A percentile compares a stretch with the other conserved stretches of the same genome.
Evolutionary conservation across 2,888 invertebrate genomes (phyloP).

Genomic region (Xanthostigma xanthostigma): DNA sequence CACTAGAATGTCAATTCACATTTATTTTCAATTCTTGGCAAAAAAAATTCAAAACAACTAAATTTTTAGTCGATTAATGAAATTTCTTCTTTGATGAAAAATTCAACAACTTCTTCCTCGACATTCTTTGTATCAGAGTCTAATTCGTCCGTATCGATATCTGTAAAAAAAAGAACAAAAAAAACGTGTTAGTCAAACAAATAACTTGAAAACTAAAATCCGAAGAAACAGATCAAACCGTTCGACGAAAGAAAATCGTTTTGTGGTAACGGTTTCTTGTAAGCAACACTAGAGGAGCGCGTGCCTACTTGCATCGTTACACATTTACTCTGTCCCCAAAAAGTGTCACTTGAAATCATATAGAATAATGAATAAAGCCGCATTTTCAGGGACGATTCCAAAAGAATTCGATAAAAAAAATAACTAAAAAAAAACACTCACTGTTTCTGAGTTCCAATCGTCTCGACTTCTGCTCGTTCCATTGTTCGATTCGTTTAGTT

Average conservation of each 20-base stretch:
- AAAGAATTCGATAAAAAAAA: neutral
- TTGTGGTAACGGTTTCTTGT: constrained; percentile 1
- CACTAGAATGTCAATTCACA: too few species aligned
- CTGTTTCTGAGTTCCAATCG: constrained; percentile 76
- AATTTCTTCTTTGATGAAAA: constrained; percentile 93
- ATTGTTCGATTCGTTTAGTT: constrained; percentile 56
- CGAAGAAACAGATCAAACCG: neutral
- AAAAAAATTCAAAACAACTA: neutral
- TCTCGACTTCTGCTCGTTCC: constrained; percentile 60
- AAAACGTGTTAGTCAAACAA: neutral
- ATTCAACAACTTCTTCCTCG: constrained; percentile 92
- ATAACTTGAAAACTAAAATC: neutral
- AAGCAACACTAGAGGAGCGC: too few species aligned
- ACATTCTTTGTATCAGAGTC: constrained; percentile 73
- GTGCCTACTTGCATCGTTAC: too few species aligned
- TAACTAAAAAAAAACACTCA: constrained; percentile 41
- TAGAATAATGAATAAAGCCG: too few species aligned
- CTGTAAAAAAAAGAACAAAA: constrained; percentile 35
- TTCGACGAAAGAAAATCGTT: neutral
- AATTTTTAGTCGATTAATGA: constrained; percentile 54
- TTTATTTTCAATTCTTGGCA: too few species aligned
- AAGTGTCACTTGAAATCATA: too few species aligned
- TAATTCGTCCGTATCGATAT: constrained; percentile 85
- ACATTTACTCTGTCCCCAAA: too few species aligned
- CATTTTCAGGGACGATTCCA: too few species aligned